Evolutionary conservation across 2,113 vertebrate species (phyloP).

Genomic region (Ceyx margarethae): DNA sequence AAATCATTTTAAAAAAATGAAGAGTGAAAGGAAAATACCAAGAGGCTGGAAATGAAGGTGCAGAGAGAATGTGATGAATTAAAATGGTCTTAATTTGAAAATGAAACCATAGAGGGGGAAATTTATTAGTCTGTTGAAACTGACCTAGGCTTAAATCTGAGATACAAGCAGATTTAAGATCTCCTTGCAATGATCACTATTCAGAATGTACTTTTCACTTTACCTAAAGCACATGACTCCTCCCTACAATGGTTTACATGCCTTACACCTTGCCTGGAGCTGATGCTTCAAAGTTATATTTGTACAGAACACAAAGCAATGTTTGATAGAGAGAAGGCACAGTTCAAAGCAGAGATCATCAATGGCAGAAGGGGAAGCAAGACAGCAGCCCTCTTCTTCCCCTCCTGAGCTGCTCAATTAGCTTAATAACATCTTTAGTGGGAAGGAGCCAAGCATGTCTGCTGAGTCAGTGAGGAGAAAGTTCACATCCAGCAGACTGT

Average conservation of each 20-base stretch:
- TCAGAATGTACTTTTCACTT: background rate
- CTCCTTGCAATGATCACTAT: background rate
- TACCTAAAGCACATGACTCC: background rate
- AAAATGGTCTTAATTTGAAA: conserved; percentile 8
- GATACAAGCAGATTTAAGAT: background rate
- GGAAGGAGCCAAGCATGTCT: background rate
- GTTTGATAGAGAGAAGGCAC: background rate
- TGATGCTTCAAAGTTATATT: background rate
- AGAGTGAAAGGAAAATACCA: background rate
- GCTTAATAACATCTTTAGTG: background rate
- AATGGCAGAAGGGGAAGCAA: background rate
- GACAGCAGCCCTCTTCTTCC: background rate
- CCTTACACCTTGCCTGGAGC: background rate
- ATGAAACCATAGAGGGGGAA: background rate
- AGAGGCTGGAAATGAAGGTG: background rate
- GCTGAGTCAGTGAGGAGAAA: background rate
- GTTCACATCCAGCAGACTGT: background rate
- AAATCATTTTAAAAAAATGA: background rate
- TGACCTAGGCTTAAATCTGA: background rate
- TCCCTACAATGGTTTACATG: background rate
- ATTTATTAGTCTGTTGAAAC: background rate
- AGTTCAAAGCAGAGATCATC: background rate
- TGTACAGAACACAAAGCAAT: too few relatives aligned
- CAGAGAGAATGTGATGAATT: background rate
- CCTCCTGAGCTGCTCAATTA: background rate